A percentile compares a stretch with the other conserved stretches of the same genome.
Conservation (phyloP, 2,888 invertebrate species). For the Nipponacmea schrenckii region DNA sequence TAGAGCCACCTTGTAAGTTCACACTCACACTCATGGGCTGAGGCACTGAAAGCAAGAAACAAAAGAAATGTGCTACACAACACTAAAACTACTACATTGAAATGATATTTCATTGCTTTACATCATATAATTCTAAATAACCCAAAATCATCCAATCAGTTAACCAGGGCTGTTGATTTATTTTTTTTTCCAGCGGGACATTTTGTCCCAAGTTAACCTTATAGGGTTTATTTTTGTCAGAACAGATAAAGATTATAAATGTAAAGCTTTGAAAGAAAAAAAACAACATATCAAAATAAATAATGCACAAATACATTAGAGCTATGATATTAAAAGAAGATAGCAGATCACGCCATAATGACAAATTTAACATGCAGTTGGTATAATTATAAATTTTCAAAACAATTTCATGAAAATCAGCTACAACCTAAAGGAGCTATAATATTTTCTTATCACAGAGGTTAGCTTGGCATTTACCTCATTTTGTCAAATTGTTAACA, state of each 20-base stretch:
- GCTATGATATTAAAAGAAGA: conserved; percentile 11
- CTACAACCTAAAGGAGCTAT: too few relatives aligned
- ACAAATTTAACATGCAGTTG: too few relatives aligned
- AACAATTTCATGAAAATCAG: too few relatives aligned
- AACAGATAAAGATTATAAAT: neutral
- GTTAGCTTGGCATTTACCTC: too few relatives aligned
- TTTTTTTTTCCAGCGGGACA: neutral
- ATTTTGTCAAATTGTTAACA: too few relatives aligned
- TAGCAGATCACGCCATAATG: too few relatives aligned
- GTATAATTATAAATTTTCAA: too few relatives aligned
- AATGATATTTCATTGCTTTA: neutral
- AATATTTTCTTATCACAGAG: too few relatives aligned
- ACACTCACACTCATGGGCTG: conserved; percentile 47
- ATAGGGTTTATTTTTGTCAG: neutral
- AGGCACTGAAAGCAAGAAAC: conserved; percentile 57
- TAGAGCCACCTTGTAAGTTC: conserved; percentile 42
- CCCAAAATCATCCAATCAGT: neutral
- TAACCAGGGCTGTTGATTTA: neutral
- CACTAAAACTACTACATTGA: conserved; percentile 18
- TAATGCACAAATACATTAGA: conserved; percentile 19
- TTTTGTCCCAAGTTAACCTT: neutral
- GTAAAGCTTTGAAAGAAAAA: conserved; percentile 13
- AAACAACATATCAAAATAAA: conserved; percentile 22
- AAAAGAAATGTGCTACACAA: conserved; percentile 33
- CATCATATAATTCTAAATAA: too few relatives aligned